Base-by-base conservation (phyloP, 64 coral and sea anemone species). In the Hydrozoanthus tunicans region DNA sequence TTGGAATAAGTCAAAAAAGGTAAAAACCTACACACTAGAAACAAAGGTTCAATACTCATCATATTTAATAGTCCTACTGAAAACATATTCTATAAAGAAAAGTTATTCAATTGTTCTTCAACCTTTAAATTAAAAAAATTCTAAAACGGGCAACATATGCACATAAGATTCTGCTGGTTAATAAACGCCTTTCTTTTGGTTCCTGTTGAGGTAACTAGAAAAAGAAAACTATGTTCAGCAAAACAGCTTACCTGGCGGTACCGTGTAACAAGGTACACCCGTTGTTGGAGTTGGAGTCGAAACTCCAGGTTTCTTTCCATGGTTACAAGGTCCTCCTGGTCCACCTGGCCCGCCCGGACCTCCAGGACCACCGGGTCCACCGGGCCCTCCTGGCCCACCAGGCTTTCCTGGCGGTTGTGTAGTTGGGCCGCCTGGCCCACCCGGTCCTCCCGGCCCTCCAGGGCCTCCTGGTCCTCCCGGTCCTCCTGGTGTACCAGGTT, bases 381-480 rank as follows among this genome's bases (percentile, higher is more conserved):
- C 83, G 27, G 83, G 83, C 32, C 91, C 91, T 65, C 91, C 91
- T 14, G 91, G 81, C 5, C 81, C 81, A 69, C 91, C 91, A 57
- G 91, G 91, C 65, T 86, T 78, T 10, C 91, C 91, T 74, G 79
- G 90, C 74, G 55, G 10, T 68, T 81, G 56, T 53, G 90, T 91
- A 53, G 90, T 91, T 92, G 91, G 91, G 3, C 91, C 90, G 5
- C 81, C 91, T 24, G 91, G 91, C 9, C 91, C 91, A 56, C 91
- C 91, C 14, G 93, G 93, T 3, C 94, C 94, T 56, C 94, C 94
- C 0, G 73, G 85, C 14, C 86, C 85, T 59, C 84, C 93, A 65
- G 93, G 93, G 3, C 89, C 79, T 73, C 93, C 88, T 4, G 93
- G 93, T 67, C 93, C 94, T 69, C 88, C 74, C 7, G 94, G 94